phyloP scores from a whole-genome alignment of 1,140 invertebrate genomes.

The Armadillidium nasatum region DNA sequence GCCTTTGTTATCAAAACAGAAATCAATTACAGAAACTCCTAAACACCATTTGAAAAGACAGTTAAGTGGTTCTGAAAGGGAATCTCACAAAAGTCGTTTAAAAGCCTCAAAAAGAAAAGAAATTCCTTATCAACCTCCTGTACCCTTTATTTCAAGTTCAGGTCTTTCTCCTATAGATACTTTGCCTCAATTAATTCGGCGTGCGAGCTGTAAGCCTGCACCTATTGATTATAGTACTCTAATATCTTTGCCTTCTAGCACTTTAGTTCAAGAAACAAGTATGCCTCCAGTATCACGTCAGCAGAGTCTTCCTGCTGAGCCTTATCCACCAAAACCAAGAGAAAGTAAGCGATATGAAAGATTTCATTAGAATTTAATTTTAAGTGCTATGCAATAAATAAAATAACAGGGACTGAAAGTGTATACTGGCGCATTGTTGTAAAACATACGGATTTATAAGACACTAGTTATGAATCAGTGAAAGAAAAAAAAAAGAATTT shows the following conservation, averaged over 20 bases:
- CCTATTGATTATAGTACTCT: background rate
- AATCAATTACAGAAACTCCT: background rate
- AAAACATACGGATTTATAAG: background rate
- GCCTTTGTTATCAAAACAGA: background rate
- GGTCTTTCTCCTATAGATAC: background rate
- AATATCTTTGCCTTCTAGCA: conserved; percentile 4
- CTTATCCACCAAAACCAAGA: background rate
- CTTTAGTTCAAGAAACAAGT: background rate
- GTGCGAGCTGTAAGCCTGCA: conserved; percentile 2
- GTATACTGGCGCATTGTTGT: background rate
- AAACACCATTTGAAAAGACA: background rate
- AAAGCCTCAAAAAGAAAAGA: background rate
- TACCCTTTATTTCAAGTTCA: background rate
- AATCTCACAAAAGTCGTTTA: background rate
- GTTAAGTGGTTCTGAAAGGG: background rate
- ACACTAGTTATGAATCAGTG: background rate
- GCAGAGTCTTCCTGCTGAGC: conserved; percentile 1
- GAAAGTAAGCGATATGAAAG: conserved; percentile 7
- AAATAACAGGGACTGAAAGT: background rate
- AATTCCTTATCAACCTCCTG: background rate
- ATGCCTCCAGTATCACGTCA: background rate
- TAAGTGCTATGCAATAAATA: background rate
- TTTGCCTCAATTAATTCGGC: conserved; percentile 1
- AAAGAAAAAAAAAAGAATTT: background rate
- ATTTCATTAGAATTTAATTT: background rate